A percentile compares a stretch with the other conserved stretches of the same genome.
These are phyloP conservation scores for Dryobates pubescens DNA, from an alignment of 2,797 vertebrate genomes.

Conservation along the genomic window DNA sequence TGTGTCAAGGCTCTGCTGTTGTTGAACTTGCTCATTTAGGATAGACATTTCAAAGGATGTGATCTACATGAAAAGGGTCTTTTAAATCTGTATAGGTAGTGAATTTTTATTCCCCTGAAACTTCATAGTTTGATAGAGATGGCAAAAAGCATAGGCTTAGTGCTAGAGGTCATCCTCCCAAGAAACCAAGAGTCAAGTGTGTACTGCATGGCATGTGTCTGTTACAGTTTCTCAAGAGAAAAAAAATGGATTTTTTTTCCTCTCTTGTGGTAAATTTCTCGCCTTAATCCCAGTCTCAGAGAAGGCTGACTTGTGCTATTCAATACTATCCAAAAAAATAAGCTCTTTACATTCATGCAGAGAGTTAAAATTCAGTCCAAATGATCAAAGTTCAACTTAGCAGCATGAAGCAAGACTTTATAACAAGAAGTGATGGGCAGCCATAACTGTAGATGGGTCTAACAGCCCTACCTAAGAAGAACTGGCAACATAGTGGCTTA, in stretches of 20 bases:
- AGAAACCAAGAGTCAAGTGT: neutral
- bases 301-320: neutral
- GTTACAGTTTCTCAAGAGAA: constrained; percentile 2
- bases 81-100: neutral
- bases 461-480: constrained; percentile 22
- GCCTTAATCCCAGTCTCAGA: neutral
- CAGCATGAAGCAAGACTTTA: neutral
- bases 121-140: neutral
- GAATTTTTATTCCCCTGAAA: neutral
- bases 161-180: neutral
- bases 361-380: neutral
- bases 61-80: neutral
- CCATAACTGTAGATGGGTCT: neutral
- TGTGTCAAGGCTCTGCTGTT: neutral
- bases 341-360: neutral
- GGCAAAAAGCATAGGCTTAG: neutral
- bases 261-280: neutral
- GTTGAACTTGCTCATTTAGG: neutral
- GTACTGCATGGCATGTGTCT: neutral
- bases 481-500: constrained; percentile 28
- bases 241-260: neutral
- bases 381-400: neutral
- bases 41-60: neutral
- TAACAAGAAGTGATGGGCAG: constrained; percentile 9
- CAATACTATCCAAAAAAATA: neutral